phyloP scores from a whole-genome alignment of 1,140 invertebrate genomes.

The Portunus trituberculatus region DNA sequence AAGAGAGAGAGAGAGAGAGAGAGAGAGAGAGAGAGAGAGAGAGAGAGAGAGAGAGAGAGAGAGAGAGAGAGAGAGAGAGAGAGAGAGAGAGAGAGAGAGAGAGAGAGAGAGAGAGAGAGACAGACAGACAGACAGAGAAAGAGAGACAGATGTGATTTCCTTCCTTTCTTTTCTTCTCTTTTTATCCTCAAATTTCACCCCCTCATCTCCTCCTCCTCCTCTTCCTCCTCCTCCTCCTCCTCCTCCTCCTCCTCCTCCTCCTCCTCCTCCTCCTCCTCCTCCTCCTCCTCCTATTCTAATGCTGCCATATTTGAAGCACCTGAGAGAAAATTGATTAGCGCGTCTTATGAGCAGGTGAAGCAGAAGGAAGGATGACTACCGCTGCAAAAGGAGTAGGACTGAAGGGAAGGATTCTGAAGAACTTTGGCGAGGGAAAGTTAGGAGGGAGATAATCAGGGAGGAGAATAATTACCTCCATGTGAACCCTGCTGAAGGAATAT shows the following conservation, averaged over 20 bases:
- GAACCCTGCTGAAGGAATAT: not conserved
- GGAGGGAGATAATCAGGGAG: not conserved
- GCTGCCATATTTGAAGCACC: not conserved
- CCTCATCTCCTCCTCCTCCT: not conserved
- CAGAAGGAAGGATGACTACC: not conserved
- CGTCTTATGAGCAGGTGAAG: not conserved
- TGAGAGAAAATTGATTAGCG: not conserved
- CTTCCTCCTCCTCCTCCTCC: not conserved
- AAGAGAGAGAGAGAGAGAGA: not conserved
- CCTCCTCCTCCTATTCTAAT: too few relatives aligned
- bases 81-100: conserved; percentile 15
- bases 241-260: not conserved
- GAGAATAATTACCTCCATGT: conserved; percentile 2
- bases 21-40: not conserved
- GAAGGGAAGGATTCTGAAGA: not conserved
- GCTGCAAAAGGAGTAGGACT: not conserved
- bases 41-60: not conserved
- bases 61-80: not conserved
- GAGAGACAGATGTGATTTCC: not conserved
- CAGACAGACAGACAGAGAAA: not conserved
- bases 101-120: conserved; percentile 29
- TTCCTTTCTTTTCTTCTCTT: not conserved
- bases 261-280: not conserved
- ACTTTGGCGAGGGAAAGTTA: not conserved
- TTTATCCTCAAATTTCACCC: not conserved